Base-by-base conservation (phyloP, 2,888 invertebrate genomes). In the Crioceris asparagi region DNA sequence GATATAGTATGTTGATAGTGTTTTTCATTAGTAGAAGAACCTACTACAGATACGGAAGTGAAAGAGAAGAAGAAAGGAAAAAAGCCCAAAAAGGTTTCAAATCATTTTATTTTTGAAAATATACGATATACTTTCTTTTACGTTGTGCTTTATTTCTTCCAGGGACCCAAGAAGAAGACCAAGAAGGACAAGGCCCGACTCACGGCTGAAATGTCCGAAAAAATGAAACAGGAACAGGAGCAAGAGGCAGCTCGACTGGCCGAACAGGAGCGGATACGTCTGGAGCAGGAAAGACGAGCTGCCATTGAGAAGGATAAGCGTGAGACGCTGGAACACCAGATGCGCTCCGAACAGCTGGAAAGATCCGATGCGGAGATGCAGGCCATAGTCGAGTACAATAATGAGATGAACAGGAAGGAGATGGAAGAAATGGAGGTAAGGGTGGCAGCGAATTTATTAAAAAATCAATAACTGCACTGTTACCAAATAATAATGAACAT, bases 291-390 rank as follows among this genome's bases (percentile, higher is more conserved):
- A 31, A 43, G 48, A 10, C 48, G 47, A 34, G 52, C 47, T 2
- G 58, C 56, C 1, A 53, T 58, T 7, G 57, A 55, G 26, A 60
- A 56, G 35, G 60, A 78, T n/a, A 11, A 33, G 23, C 11, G 11
- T 12, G 32, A 27, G 11, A n/a, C n/a, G n/a, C n/a, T n/a, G n/a
- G n/a, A n/a, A n/a, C n/a, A n/a, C n/a, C n/a, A n/a, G n/a, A n/a
- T n/a, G n/a, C n/a, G n/a, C n/a, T n/a, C n/a, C n/a, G n/a, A n/a
- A n/a, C n/a, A n/a, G n/a, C n/a, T n/a, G n/a, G n/a, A n/a, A n/a
- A n/a, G 42, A 29, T 17, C 45, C 2, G 52, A 48, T 44, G 54
- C 49, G 30, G 12, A 33, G 10, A 36, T 36, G n/a, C 19, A 35
- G 10, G 12, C 19, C 6, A 36, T 36, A 5, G n/a, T 14, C 11